phyloP scores from a whole-genome alignment of 2,797 vertebrate species.

The Acanthornis magna region DNA sequence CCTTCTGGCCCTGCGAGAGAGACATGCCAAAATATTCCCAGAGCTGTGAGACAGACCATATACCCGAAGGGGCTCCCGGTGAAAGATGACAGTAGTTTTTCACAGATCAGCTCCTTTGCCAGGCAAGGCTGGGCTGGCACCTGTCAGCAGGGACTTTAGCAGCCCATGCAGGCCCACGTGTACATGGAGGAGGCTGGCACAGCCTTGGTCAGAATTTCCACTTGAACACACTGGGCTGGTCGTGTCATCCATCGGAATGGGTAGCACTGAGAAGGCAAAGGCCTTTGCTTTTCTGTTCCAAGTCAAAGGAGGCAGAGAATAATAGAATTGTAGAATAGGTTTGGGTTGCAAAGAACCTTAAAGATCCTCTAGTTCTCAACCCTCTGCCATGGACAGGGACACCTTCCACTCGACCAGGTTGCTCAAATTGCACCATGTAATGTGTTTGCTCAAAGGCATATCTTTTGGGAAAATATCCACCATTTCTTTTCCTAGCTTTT shows the following conservation, averaged over 20 bases:
- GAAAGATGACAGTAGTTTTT: neutral
- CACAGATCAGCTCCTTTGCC: neutral
- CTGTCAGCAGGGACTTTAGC: neutral
- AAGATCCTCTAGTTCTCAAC: neutral
- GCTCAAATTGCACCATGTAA: neutral
- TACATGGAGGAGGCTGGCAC: neutral
- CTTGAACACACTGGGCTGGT: neutral
- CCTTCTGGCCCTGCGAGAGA: neutral
- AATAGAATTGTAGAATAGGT: neutral
- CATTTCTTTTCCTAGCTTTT: neutral
- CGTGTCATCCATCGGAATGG: neutral
- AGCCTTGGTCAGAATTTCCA: neutral
- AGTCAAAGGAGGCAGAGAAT: neutral
- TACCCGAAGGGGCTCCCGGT: rapidly evolving
- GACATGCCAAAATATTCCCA: neutral
- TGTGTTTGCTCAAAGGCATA: neutral
- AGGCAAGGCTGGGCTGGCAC: neutral
- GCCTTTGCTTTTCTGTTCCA: neutral
- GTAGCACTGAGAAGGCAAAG: neutral
- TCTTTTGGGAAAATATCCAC: neutral
- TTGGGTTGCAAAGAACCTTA: neutral
- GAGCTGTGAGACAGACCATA: neutral
- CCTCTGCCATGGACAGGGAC: neutral
- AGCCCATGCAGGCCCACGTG: neutral
- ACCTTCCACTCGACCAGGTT: neutral